Base-by-base conservation (phyloP, 2,113 vertebrate genomes). In the Fregetta grallaria region DNA sequence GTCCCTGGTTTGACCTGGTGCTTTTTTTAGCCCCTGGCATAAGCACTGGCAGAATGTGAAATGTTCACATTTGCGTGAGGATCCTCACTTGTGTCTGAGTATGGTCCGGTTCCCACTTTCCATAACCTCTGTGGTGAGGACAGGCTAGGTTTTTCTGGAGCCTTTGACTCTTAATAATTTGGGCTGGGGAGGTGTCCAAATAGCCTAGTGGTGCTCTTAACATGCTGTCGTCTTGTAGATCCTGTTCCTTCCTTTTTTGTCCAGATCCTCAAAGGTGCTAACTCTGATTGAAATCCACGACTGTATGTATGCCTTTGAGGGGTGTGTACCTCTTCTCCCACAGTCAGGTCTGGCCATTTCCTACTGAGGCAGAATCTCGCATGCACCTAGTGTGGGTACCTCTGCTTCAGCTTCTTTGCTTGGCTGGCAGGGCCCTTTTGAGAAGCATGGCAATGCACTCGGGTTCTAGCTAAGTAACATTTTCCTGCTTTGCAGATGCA, bases 361-460 rank as follows among this genome's bases (percentile, higher is more conserved):
- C 71, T 42, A 4, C 7, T 8, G 13, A 77, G 78, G n/a, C 53
- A 50, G 53, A 30, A 25, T 27, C 50, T 75, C 17, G 8, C 38
- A 2, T 40, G 38, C 27, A 7, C 30, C 36, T 14, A 2, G 10
- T 3, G 50, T 44, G 40, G 13, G 11, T 63, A 10, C 20, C 22
- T 29, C 15, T 22, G 36, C 34, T 65, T 38, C 72, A n/a, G 26
- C 7, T 58, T 11, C 61, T n/a, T 30, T 19, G 65, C 38, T 27
- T 0, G 0, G 22, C 62, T 50, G 84, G 30, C 49, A 32, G 67
- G 45, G 17, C 47, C 22, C 18, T 50, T 30, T 8, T 1, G 25
- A 77, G 73, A 65, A 50, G 42, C 2, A 1, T 7, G n/a, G 17
- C 36, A 30, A 5, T 23, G 36, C 17, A 3, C 9, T 12, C 0